phyloP scores from a whole-genome alignment of 2,888 invertebrate genomes.

The Lydus trimaculatus region DNA sequence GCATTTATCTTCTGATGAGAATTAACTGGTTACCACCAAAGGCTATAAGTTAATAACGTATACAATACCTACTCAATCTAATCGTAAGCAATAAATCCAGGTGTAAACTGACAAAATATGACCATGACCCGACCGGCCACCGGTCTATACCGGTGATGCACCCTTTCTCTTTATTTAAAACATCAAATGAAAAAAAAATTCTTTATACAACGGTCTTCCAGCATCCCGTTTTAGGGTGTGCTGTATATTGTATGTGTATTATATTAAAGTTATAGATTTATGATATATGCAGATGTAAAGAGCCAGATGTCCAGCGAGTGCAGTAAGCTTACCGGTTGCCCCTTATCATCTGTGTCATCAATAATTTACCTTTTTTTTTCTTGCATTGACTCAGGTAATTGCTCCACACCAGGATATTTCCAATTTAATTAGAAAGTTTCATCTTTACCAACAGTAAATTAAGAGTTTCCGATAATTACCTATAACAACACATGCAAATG shows the following conservation, averaged over 20 bases:
- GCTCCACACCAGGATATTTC: neutral
- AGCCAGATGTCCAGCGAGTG: constrained; percentile 31
- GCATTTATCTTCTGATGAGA: neutral
- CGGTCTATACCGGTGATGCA: constrained; percentile 32
- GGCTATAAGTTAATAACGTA: too few species aligned
- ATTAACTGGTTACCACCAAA: neutral
- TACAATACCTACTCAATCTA: too few species aligned
- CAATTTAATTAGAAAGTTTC: neutral
- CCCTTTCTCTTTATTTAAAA: neutral
- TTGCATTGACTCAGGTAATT: neutral
- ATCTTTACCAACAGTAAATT: neutral
- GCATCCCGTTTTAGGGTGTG: constrained; percentile 37
- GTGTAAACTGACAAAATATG: constrained; percentile 29
- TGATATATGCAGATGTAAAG: constrained; percentile 32
- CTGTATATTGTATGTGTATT: constrained; percentile 5
- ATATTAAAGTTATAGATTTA: constrained; percentile 32
- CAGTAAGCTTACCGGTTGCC: constrained; percentile 26
- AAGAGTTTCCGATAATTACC: neutral
- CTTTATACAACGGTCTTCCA: constrained; percentile 30
- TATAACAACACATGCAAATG: neutral
- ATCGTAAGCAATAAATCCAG: neutral
- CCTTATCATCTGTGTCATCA: constrained; percentile 10
- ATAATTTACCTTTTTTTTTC: neutral
- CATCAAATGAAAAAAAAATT: neutral
- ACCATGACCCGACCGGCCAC: constrained; percentile 43